Evolutionary conservation across 2,888 invertebrate species (phyloP).

Genomic region (Dryobota labecula): DNA sequence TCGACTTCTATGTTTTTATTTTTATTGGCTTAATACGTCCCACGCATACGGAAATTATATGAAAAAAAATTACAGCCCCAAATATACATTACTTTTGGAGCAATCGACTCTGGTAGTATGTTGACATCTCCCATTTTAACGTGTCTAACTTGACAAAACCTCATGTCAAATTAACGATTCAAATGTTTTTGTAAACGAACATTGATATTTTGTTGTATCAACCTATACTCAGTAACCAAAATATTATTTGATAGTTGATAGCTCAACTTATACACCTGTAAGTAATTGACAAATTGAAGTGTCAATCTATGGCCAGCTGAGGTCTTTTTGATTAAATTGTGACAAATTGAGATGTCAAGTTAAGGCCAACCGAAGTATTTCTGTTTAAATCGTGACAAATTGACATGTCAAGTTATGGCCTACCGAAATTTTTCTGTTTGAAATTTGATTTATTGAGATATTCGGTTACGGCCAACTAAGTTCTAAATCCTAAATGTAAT

Average conservation of each 20-base stretch:
- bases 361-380: background rate
- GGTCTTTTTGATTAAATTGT: background rate
- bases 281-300: constrained; percentile 2
- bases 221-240: background rate
- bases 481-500: background rate
- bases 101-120: background rate
- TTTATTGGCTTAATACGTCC: background rate
- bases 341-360: background rate
- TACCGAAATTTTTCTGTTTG: background rate
- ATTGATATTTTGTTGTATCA: background rate
- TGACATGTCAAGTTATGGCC: background rate
- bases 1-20: background rate
- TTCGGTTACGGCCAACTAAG: background rate
- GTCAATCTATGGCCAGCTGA: background rate
- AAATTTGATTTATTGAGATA: background rate
- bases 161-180: background rate
- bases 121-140: background rate
- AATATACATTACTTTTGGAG: background rate
- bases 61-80: background rate
- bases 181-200: background rate
- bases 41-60: background rate
- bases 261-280: background rate
- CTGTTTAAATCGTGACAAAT: too few species aligned
- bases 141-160: background rate
- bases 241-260: background rate